Evolutionary conservation across 2,888 invertebrate genomes (phyloP).

Genomic region (Aphidius colemani): DNA sequence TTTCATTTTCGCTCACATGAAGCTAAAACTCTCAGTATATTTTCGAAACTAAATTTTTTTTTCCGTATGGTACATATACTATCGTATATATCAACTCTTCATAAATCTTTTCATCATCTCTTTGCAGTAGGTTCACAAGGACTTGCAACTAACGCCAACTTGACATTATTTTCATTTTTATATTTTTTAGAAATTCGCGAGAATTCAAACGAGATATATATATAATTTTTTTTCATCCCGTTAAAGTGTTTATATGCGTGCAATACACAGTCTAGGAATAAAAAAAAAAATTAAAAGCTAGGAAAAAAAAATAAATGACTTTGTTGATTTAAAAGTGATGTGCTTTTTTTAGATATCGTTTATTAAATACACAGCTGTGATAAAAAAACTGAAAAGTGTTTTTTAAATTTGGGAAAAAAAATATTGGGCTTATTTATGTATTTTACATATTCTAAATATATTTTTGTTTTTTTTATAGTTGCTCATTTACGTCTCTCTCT

Average conservation of each 20-base stretch:
- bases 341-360: no score
- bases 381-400: no score
- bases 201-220: no score
- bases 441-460: background rate
- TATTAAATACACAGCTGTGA: no score
- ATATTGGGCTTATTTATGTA: background rate
- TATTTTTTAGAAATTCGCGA: no score
- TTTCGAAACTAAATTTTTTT: background rate
- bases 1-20: slow-evolving; percentile 1
- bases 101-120: slow-evolving; percentile 2
- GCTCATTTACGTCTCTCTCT: slow-evolving; percentile 17
- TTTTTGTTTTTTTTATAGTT: background rate
- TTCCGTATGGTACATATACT: background rate
- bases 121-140: background rate
- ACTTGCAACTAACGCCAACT: background rate
- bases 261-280: no score
- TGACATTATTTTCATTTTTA: slow-evolving; percentile 2
- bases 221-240: no score
- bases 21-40: background rate
- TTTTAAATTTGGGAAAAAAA: no score
- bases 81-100: background rate
- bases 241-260: no score
- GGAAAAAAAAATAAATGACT: no score
- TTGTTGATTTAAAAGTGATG: no score
- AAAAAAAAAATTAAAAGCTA: no score